Percentiles rank a stretch among this genome's conserved stretches.
Conservation (phyloP, 2,888 invertebrate species). For the Tiliacea aurago region DNA sequence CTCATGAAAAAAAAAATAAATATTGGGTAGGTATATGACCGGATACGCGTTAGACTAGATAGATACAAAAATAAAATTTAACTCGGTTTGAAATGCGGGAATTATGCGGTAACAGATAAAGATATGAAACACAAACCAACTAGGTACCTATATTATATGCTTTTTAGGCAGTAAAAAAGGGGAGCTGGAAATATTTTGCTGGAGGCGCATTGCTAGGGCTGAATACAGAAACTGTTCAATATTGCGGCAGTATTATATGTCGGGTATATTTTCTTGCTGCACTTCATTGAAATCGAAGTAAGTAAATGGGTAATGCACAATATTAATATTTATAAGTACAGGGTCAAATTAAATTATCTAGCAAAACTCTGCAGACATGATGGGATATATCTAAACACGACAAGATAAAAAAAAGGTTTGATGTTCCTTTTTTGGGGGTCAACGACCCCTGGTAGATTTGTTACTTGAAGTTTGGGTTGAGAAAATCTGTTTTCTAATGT, state of each 20-base stretch:
- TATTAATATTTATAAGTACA: too few species aligned
- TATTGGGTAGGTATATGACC: background rate
- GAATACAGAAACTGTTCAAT: background rate
- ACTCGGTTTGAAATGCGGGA: constrained; percentile 8
- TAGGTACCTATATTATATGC: background rate
- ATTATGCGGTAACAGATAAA: constrained; percentile 6
- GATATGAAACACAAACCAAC: constrained; percentile 15
- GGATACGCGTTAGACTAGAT: background rate
- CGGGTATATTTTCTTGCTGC: background rate
- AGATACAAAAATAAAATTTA: background rate
- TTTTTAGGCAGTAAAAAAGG: constrained; percentile 13
- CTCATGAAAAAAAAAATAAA: background rate
- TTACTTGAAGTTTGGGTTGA: too few species aligned
- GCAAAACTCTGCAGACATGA: too few species aligned
- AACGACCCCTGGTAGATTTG: too few species aligned
- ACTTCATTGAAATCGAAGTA: background rate
- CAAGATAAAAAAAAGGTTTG: too few species aligned
- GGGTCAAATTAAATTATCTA: too few species aligned
- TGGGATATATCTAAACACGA: too few species aligned
- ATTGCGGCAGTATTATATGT: background rate
- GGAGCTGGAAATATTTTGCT: constrained; percentile 6
- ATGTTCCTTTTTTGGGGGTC: too few species aligned
- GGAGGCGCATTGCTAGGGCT: background rate
- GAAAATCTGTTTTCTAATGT: too few species aligned
- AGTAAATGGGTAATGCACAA: too few species aligned